Base-by-base conservation (phyloP, 2,113 vertebrate genomes). In the Baryphthengus martii region DNA sequence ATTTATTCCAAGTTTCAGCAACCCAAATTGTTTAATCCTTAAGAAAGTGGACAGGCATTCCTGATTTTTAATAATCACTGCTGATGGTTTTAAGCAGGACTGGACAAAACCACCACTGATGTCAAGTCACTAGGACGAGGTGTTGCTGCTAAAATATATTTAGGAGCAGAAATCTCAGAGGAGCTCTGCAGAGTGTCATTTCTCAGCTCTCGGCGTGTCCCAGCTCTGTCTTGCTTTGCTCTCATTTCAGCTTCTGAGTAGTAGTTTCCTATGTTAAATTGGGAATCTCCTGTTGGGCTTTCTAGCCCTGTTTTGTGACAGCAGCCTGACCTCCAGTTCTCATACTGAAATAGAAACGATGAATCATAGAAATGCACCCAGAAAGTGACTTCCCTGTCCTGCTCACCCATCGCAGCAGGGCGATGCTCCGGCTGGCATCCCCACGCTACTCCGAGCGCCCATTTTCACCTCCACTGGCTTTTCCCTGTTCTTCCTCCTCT, bases 261-360 rank as follows among this genome's bases (percentile, higher is more conserved):
- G 87, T 73, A 81, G 39, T 78, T 96, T 39, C 33, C 61, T 89
- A 74, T 10, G 1, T 95, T 95, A 78, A 89, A 92, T 89, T 93
- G 94, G 80, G 80, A 93, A 92, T 95, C 95, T 97, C 94, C 94
- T 95, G 26, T 95, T 93, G 92, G 83, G 68, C 67, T 91, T 96
- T 90, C 65, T 83, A 78, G 75, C 79, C 40, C 24, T 66, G 39
- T 52, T 94, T 88, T 88, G 85, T 88, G 79, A 29, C 88, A 88
- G 81, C 79, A 75, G 52, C 47, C 79, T 0, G 52, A 92, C 83
- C 88, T 95, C 86, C 67, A 53, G 52, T 80, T 90, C 80, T 76
- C 52, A 56, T 1, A 35, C 79, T 68, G 47, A 92, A 96, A 90
- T 78, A 93, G 92, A 93, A 96, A 40, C 2, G 11, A 13, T 86